phyloP scores from a whole-genome alignment of 2,888 invertebrate species.

The Trissolcus brochymenae region DNA sequence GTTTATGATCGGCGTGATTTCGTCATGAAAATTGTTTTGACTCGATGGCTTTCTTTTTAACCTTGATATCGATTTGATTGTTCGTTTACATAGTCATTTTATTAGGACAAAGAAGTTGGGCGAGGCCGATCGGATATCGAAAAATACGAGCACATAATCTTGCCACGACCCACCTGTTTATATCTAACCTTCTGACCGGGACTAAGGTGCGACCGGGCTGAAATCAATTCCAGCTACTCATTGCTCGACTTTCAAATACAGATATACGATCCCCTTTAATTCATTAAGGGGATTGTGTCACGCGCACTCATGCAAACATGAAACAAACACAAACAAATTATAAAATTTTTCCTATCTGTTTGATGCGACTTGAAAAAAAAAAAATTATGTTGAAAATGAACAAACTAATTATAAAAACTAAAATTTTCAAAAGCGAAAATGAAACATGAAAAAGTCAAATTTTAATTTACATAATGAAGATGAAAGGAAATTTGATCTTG shows the following conservation, averaged over 20 bases:
- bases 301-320: constrained; percentile 11
- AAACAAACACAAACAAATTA: constrained; percentile 12
- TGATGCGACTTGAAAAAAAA: neutral
- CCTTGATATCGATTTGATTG: constrained; percentile 33
- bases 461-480: constrained; percentile 1
- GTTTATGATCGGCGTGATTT: no score
- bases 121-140: constrained; percentile 62
- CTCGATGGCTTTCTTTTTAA: constrained; percentile 5
- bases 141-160: constrained; percentile 57
- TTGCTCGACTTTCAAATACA: constrained; percentile 52
- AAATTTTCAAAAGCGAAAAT: neutral
- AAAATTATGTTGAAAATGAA: no score
- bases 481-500: neutral
- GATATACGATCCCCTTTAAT: constrained; percentile 49
- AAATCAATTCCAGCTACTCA: constrained; percentile 62
- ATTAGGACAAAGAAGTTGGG: constrained; percentile 56
- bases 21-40: no score
- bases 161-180: constrained; percentile 57
- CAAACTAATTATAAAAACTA: no score
- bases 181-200: constrained; percentile 52
- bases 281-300: constrained; percentile 40
- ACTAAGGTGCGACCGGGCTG: constrained; percentile 63
- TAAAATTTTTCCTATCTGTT: neutral
- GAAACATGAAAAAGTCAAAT: neutral
- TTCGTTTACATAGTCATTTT: constrained; percentile 26